Percentiles rank a stretch among this genome's conserved stretches.
Evolutionary conservation across 2,888 invertebrate species (phyloP).

Genomic region (Scelioninae gen. 2): DNA sequence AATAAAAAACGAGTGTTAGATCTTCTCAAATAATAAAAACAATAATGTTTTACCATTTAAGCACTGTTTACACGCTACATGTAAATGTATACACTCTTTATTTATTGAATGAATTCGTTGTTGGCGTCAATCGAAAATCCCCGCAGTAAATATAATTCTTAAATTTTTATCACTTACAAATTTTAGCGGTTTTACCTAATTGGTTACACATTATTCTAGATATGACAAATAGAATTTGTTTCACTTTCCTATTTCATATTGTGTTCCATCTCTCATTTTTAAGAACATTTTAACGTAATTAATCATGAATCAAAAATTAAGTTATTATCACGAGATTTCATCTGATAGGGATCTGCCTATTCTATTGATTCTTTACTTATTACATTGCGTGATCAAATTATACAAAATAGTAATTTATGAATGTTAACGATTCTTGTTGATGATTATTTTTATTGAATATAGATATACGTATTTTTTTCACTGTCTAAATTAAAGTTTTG

Average conservation of each 20-base stretch:
- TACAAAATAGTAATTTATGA: conserved; percentile 29
- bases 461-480: conserved; percentile 14
- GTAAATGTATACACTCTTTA: conserved; percentile 17
- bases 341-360: conserved; percentile 6
- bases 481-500: too few species aligned
- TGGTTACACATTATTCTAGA: conserved; percentile 4
- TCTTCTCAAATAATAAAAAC: too few species aligned
- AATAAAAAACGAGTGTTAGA: too few species aligned
- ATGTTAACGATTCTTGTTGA: conserved; percentile 35
- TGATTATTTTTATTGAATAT: conserved; percentile 25
- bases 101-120: conserved; percentile 16
- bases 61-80: conserved; percentile 20
- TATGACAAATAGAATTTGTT: neutral
- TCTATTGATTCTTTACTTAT: conserved; percentile 12
- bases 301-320: too few species aligned
- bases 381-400: conserved; percentile 4
- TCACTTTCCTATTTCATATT: neutral
- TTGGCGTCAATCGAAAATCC: conserved; percentile 1
- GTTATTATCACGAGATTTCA: too few species aligned
- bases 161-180: conserved; percentile 17
- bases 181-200: conserved; percentile 14
- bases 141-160: neutral
- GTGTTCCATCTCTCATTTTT: too few species aligned
- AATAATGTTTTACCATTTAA: conserved; percentile 4
- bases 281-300: too few species aligned